Evolutionary conservation across 1,140 invertebrate genomes (phyloP), one percentile per base, ranked within the genome.

Genomic region (Drosophila kepulauana): DNA sequence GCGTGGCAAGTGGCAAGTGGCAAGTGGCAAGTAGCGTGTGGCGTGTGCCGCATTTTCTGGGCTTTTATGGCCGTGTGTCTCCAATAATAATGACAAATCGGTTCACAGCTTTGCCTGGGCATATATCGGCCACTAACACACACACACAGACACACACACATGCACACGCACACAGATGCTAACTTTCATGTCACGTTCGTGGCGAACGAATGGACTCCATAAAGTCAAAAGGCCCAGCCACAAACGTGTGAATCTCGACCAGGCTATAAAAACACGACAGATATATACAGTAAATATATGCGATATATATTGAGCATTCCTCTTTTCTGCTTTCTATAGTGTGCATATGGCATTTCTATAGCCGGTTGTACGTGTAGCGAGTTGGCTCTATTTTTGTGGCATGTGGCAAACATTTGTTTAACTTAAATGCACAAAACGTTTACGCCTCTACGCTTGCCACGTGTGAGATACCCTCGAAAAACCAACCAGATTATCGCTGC

Each of bases 41-140:
- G 57, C 59, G 43, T 30, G 30, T 51, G 61, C 15, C 61, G 20
- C 16, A 51, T 51, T 41, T 64, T 49, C 25, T 52, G 49, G 67
- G 59, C 68, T 65, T 75, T 71, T 75, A 75, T 72, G 51, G 54
- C 33, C 46, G 57, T 66, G 73, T 75, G 76, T 88, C 84, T 80
- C 76, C 82, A 87, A 87, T 87, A 88, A 88, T 87, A 88, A 88
- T 88, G 85, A 88, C 84, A 88, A 88, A 88, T 88, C 84, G 84
- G 80, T 88, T 84, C 61, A 35, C 74, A 66, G 61, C 59, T 78
- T 54, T 62, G 51, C 77, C 49, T 33, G 20, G 59, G 30, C 33
- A 56, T 11, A 56, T 56, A 20, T 10, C 11, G 11, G 35, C 7
- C 15, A 35, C 35, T 46, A 25, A 25, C 20, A 25, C 20, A 25